Base-by-base conservation (phyloP, 2,113 vertebrate genomes). In the Stictonetta naevosa region DNA sequence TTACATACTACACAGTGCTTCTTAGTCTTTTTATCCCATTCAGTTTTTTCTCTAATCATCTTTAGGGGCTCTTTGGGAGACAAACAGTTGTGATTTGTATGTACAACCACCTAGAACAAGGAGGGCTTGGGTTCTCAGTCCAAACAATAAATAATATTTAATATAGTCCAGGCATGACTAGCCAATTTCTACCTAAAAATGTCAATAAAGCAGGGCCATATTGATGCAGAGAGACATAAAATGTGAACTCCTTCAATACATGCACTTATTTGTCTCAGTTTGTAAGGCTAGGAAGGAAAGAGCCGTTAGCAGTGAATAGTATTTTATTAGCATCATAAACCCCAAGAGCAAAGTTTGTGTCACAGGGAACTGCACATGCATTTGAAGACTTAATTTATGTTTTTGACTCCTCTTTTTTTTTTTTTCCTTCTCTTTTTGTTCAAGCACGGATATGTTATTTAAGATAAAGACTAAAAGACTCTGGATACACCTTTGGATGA, bases 291-390 rank as follows among this genome's bases (percentile, higher is more conserved):
- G 73, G 83, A 94, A 92, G 95, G 92, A 88, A 92, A 94, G 93
- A 89, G 92, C 95, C 95, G 88, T 96, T 96, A 93, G 93, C 53
- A 91, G 83, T 73, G 83, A 95, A 90, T 62, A 73, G 85, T 93
- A 96, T 95, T 96, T 97, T 94, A 97, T 96, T 96, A 96, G 88
- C 95, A 92, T 85, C 96, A 92, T 96, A 97, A 97, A 97, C 93
- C 92, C 93, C 93, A 94, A 94, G 95, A 97, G 96, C 96, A 97
- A 97, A 97, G 96, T 96, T 96, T 93, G 93, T 96, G 95, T 97
- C 96, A 96, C 95, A 86, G 90, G 72, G 91, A 95, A 87, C 93
- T 95, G 93, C 95, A 95, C 89, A 89, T 68, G 86, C 83, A 95
- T 89, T 91, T 93, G 95, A 95, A 95, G 83, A 58, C 58, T 88